phyloP scores from a whole-genome alignment of 2,797 vertebrate genomes.

The Falco columbarius region DNA sequence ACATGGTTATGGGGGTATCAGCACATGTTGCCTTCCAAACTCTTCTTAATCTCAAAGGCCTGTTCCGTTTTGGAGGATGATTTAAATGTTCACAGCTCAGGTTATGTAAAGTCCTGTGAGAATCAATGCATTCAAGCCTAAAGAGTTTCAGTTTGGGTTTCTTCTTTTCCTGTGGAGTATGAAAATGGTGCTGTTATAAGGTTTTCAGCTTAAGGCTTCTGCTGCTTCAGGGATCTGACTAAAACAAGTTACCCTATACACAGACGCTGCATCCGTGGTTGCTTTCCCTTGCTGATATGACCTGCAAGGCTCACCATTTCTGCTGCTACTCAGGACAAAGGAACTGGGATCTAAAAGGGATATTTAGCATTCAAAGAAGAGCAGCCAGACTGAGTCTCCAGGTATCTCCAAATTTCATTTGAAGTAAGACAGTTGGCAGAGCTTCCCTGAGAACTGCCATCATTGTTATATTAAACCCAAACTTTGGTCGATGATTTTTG shows the following conservation, averaged over 20 bases:
- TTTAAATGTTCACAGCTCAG: not conserved
- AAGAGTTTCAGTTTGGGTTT: not conserved
- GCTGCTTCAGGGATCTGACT: not conserved
- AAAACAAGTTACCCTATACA: not conserved
- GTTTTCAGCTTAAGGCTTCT: not conserved
- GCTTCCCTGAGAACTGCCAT: not conserved
- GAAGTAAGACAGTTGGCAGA: not conserved
- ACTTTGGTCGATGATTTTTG: not conserved
- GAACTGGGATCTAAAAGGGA: not conserved
- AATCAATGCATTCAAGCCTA: not conserved
- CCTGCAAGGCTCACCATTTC: not conserved
- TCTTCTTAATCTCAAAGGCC: not conserved
- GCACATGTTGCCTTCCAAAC: not conserved
- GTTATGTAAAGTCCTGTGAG: not conserved
- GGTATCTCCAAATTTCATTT: not conserved
- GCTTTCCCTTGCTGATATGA: not conserved
- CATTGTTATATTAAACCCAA: not conserved
- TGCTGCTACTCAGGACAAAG: not conserved
- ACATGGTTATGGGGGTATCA: not conserved
- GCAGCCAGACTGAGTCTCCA: not conserved
- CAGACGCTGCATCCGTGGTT: not conserved
- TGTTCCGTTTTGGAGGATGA: not conserved
- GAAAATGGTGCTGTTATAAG: not conserved
- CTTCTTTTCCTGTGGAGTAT: not conserved
- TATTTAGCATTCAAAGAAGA: not conserved